Evolutionary conservation across 2,113 vertebrate genomes (phyloP), one percentile per base, ranked within the genome.

Genomic region (Balaeniceps rex): DNA sequence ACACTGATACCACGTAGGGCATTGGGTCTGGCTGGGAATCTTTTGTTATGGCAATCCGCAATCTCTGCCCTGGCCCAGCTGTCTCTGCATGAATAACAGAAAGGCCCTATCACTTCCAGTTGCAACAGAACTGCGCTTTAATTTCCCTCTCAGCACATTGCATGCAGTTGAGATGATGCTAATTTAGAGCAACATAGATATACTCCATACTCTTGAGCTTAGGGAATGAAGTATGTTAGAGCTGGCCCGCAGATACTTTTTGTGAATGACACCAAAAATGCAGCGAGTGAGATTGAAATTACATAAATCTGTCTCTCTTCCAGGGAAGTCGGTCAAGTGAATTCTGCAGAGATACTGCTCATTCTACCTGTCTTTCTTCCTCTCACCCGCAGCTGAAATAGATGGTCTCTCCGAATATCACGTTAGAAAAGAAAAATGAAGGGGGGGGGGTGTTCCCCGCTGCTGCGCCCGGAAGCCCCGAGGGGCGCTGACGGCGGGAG

Each of bases 41-140:
- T 31, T 42, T 9, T 28, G 26, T 3, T 12, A 7, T 0, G 49
- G n/a, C 31, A 64, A 8, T 2, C 33, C 23, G 52, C 61, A 25
- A 5, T 0, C 34, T 14, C 72, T 18, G 57, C 31, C 24, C 47
- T 47, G 57, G 26, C n/a, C n/a, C 0, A 2, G 51, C 29, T 4
- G 2, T 7, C 34, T 29, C 52, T 47, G n/a, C n/a, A 4, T 0
- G 8, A 34, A 3, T 1, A 42, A 42, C 1, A 42, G 29, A 28
- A 18, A 21, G 44, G 40, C 49, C 1, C 0, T 3, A 19, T 10
- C 34, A 1, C 54, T 42, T 18, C 64, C 24, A 72, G 15, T 28
- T 1, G 0, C 42, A 40, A 54, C 31, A 64, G 47, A 44, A 21
- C 19, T 2, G 1, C 33, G 2, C 49, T 47, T 72, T 4, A 3